Evolutionary conservation across 2,888 invertebrate species (phyloP).

Genomic region (Agrochola circellaris): DNA sequence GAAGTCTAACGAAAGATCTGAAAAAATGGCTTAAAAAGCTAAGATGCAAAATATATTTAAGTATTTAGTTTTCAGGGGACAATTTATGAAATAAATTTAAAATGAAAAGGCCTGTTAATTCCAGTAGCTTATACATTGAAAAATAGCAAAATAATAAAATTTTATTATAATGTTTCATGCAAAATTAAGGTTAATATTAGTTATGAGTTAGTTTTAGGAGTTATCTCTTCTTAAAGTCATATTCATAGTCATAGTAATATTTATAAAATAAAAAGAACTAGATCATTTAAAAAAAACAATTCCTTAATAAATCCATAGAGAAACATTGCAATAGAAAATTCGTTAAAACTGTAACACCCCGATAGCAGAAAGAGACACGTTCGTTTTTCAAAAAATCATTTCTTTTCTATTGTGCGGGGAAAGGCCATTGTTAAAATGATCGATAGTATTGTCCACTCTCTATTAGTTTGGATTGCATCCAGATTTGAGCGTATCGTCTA

Average conservation of each 20-base stretch:
- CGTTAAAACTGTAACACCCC: conserved; percentile 53
- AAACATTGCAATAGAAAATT: neutral
- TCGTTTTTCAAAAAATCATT: conserved; percentile 64
- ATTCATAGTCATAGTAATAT: neutral
- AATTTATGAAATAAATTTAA: neutral
- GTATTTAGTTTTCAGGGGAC: too few relatives aligned
- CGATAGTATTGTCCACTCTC: conserved; percentile 79
- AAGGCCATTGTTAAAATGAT: conserved; percentile 77
- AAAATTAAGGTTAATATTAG: neutral
- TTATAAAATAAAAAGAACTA: too few relatives aligned
- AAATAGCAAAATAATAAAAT: too few relatives aligned
- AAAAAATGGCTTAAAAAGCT: neutral
- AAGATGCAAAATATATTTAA: neutral
- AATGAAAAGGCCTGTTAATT: neutral
- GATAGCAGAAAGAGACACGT: conserved; percentile 38
- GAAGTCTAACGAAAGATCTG: neutral
- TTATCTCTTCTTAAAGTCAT: neutral
- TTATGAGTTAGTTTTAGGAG: neutral
- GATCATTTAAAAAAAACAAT: neutral
- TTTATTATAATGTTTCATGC: neutral
- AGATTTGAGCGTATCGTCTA: conserved; percentile 74
- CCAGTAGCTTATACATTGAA: neutral
- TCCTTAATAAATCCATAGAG: neutral
- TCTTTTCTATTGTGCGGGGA: conserved; percentile 66
- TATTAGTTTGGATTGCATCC: conserved; percentile 83